Base-by-base conservation (phyloP, 1,140 invertebrate genomes). In the Drosophila tristis region DNA sequence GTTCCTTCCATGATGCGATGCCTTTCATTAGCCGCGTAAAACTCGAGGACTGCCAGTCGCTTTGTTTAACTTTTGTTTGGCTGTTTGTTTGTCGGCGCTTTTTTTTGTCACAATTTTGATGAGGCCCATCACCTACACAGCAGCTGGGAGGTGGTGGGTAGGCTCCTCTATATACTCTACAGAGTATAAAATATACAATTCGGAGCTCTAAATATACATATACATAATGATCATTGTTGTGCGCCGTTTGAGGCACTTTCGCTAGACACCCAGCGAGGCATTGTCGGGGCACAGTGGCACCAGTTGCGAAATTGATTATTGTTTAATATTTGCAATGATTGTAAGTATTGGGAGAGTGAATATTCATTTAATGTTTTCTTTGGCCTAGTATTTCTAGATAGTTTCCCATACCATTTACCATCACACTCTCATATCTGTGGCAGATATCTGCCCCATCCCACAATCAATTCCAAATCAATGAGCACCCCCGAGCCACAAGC, bases 141-240 rank as follows among this genome's bases (percentile, higher is more conserved):
- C 50, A 74, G 50, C 45, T 26, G 48, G 39, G 35, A 13, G 3
- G 11, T 3, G 2, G 60, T 26, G 16, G 44, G 8, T 31, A 9
- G 31, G 3, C 51, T 64, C 56, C 54, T 48, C 49, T n/a, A n/a
- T n/a, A n/a, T n/a, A n/a, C n/a, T 42, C n/a, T 43, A 42, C 53
- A 43, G 60, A 39, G 7, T 73, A 65, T 55, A 74, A 26, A 9
- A 66, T 26, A 20, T 49, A 31, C 31, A 39, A 39, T 39, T 39
- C 35, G 31, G n/a, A 54, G 47, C 15, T 57, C 8, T 60, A 39
- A 59, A 47, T 56, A 39, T 59, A 43, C 20, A 43, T 64, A 39
- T 80, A 64, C 68, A 67, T 80, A 80, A 85, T 86, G 67, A 77
- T 87, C 61, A 78, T 85, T 85, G 81, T 85, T 86, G 81, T 80